Percentiles rank a stretch among this genome's conserved stretches.
These are phyloP conservation scores for Brachycybe producta DNA, from an alignment of 2,888 invertebrate species.

Conservation along the genomic window DNA sequence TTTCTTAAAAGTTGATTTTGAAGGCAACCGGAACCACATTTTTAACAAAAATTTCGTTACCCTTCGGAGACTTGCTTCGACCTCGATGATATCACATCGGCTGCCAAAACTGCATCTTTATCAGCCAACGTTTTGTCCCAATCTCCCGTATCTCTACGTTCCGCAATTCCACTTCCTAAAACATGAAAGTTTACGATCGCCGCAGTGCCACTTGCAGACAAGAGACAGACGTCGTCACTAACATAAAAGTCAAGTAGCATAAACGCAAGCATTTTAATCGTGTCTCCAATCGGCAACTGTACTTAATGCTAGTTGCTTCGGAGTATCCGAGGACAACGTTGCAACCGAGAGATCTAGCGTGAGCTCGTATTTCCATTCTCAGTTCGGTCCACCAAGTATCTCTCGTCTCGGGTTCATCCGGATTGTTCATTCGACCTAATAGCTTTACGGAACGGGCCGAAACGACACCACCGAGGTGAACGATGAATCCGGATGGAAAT, in stretches of 20 bases:
- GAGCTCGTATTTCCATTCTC: slow-evolving; percentile 85
- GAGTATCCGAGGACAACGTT: slow-evolving; percentile 87
- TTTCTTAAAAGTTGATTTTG: no score
- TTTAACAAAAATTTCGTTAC: background rate
- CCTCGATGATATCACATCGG: background rate
- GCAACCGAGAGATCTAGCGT: slow-evolving; percentile 80
- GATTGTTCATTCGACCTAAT: slow-evolving; percentile 62
- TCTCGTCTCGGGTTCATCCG: slow-evolving; percentile 78
- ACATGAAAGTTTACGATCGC: slow-evolving; percentile 46
- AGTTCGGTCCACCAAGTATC: slow-evolving; percentile 97
- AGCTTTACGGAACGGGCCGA: slow-evolving; percentile 72
- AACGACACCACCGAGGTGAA: slow-evolving; percentile 74
- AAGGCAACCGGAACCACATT: no score
- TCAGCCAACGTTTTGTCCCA: background rate
- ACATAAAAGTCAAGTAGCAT: slow-evolving; percentile 24
- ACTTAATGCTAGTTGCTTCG: slow-evolving; percentile 89
- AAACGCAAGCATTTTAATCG: background rate
- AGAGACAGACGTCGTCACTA: slow-evolving; percentile 87
- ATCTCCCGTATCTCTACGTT: background rate
- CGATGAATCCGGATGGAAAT: slow-evolving; percentile 76
- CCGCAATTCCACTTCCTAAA: background rate
- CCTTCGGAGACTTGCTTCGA: slow-evolving; percentile 7
- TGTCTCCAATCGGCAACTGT: background rate
- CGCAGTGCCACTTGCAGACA: slow-evolving; percentile 88
- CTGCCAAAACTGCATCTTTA: background rate